Evolutionary conservation across 1,140 invertebrate species (phyloP).

Genomic region (Psilanteris sp.): DNA sequence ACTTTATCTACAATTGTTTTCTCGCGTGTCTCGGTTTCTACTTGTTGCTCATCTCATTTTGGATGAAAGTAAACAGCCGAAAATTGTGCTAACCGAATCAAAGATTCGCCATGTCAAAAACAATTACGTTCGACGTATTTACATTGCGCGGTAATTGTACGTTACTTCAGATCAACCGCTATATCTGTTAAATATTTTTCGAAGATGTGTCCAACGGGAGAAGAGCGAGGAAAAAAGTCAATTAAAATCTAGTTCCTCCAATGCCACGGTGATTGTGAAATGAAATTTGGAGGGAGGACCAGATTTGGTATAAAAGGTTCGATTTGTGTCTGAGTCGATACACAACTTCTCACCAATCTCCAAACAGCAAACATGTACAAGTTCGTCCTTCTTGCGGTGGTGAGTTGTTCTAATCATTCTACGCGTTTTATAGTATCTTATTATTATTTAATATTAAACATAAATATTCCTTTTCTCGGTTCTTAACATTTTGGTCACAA

Average conservation of each 20-base stretch:
- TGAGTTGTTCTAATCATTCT: slow-evolving; percentile 67
- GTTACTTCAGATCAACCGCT: slow-evolving; percentile 25
- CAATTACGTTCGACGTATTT: slow-evolving; percentile 38
- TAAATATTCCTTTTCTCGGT: too few species aligned
- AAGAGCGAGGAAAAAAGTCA: slow-evolving; percentile 59
- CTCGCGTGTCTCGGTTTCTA: slow-evolving; percentile 24
- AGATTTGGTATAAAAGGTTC: slow-evolving; percentile 76
- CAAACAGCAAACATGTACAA: slow-evolving; percentile 73
- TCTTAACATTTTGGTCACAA: too few species aligned
- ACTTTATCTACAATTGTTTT: slow-evolving; percentile 43
- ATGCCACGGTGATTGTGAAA: slow-evolving; percentile 69
- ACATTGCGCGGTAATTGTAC: slow-evolving; percentile 43
- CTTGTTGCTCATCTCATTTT: slow-evolving; percentile 25
- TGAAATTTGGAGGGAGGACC: slow-evolving; percentile 68
- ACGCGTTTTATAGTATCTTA: slow-evolving; percentile 32
- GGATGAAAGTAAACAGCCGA: slow-evolving; percentile 7
- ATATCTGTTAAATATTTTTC: slow-evolving; percentile 44
- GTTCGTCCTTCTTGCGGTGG: slow-evolving; percentile 72
- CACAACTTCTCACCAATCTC: slow-evolving; percentile 69
- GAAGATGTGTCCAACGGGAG: slow-evolving; percentile 42
- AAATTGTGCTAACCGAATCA: slow-evolving; percentile 37
- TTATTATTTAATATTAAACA: too few species aligned
- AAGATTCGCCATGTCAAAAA: slow-evolving; percentile 36
- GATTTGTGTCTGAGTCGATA: slow-evolving; percentile 68
- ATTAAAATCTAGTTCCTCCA: slow-evolving; percentile 76